Percentiles rank a stretch among this genome's conserved stretches.
Conservation (phyloP, 2,888 invertebrate species). For the Anticlea derivata region DNA sequence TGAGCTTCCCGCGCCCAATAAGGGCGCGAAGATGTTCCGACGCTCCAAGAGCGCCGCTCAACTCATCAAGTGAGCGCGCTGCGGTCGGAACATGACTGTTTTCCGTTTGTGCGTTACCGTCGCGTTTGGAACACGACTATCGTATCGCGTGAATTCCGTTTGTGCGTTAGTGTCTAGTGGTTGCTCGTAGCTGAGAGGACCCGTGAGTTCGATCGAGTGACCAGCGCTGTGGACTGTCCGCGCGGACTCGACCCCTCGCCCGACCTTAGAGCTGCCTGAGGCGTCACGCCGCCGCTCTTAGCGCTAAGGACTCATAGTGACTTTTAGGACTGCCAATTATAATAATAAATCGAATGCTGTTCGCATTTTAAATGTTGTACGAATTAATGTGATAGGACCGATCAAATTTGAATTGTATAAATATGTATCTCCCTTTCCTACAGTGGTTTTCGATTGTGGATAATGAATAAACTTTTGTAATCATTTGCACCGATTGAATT, state of each 20-base stretch:
- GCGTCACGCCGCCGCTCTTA: conserved; percentile 34
- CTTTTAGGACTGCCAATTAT: conserved; percentile 76
- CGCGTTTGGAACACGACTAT: no score
- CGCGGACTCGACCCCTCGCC: conserved; percentile 1
- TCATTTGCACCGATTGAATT: conserved; percentile 78
- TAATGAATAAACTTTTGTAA: conserved; percentile 66
- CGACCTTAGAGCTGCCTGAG: conserved; percentile 12
- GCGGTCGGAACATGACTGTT: conserved; percentile 21
- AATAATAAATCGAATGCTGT: conserved; percentile 60
- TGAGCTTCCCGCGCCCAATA: conserved; percentile 76
- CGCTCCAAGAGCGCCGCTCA: conserved; percentile 83
- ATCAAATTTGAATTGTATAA: conserved; percentile 63
- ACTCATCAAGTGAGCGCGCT: conserved; percentile 74
- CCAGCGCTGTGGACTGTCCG: conserved; percentile 5
- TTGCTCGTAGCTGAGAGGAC: conserved; percentile 9
- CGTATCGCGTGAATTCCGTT: not conserved
- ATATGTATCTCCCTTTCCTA: conserved; percentile 58
- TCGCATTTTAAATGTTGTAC: conserved; percentile 69
- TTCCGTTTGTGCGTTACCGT: conserved; percentile 13
- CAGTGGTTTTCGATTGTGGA: conserved; percentile 59
- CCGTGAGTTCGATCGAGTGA: not conserved
- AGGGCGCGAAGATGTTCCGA: conserved; percentile 83
- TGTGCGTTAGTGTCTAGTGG: conserved; percentile 11
- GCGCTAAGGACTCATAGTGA: conserved; percentile 55
- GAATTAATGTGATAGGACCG: conserved; percentile 72